A percentile compares a stretch with the other conserved stretches of the same genome.
Evolutionary conservation across 1,140 invertebrate species (phyloP).

Genomic region (Solen grandis): DNA sequence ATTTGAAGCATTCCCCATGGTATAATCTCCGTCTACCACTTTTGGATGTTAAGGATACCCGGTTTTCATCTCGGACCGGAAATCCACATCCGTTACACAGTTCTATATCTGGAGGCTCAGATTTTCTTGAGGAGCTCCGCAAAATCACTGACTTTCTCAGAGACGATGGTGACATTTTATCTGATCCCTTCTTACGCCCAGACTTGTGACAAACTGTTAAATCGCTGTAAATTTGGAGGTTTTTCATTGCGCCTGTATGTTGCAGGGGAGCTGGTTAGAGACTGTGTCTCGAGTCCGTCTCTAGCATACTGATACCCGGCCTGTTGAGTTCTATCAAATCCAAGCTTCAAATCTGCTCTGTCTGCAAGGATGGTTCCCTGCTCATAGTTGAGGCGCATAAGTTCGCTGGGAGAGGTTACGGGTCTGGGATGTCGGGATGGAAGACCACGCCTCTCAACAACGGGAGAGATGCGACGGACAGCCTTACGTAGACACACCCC

Average conservation of each 20-base stretch:
- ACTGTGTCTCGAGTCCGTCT: slow-evolving; percentile 37
- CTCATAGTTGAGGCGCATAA: neutral
- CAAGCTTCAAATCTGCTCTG: too few species aligned
- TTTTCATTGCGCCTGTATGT: slow-evolving; percentile 3
- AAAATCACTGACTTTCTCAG: slow-evolving; percentile 43
- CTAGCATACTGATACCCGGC: too few species aligned
- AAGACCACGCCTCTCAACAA: neutral
- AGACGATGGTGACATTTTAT: slow-evolving; percentile 42
- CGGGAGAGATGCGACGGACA: neutral
- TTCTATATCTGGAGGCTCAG: slow-evolving; percentile 46
- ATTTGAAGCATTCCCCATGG: slow-evolving; percentile 62
- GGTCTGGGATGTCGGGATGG: neutral
- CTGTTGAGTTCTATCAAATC: too few species aligned
- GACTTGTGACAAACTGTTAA: slow-evolving; percentile 38
- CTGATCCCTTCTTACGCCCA: slow-evolving; percentile 16
- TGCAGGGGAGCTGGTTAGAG: slow-evolving; percentile 39
- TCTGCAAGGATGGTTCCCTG: neutral
- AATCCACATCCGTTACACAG: slow-evolving; percentile 62
- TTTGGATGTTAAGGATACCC: slow-evolving; percentile 51
- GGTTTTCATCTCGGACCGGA: slow-evolving; percentile 56
- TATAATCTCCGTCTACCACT: slow-evolving; percentile 46
- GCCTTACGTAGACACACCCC: neutral
- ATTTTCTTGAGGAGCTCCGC: slow-evolving; percentile 28
- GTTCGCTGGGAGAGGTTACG: neutral
- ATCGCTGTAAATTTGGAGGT: slow-evolving; percentile 23